Base-by-base conservation (phyloP, 2,888 invertebrate species). In the Linnaemya tessellans region DNA sequence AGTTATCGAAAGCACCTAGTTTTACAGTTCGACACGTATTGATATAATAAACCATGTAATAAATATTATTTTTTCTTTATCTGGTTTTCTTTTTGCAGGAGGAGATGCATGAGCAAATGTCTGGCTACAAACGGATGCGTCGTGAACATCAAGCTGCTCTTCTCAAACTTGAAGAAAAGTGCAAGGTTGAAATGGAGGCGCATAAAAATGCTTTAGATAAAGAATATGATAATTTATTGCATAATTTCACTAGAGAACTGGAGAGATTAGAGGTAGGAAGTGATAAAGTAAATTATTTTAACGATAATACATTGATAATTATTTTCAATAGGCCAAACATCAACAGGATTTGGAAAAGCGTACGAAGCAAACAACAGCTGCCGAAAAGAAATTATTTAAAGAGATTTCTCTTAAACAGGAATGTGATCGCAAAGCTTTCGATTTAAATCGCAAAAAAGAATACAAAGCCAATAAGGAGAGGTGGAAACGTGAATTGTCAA, bases 81-180 rank as follows among this genome's bases (percentile, higher is more conserved):
- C 64, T 58, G 41, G 7, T 71, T 11, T n/a, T 74, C n/a, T 84
- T 30, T 38, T 80, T 88, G 51, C 80, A 92, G 92, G 97, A 99
- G 94, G 99, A 99, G 93, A 98, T 99, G 97, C 97, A 98, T 93
- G 99, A 99, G 93, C 99, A 99, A 94, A 99, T 99, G 98, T 97
- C 98, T 74, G 98, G 98, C 25, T 99, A 99, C 93, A 99, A 99
- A 93, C 95, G 99, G 87, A 98, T 99, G 97, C 95, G 99, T 86
- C 95, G 98, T 87, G 98, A 98, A 92, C 99, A 99, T 93, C 99
- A 99, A 93, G 97, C 98, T 88, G 98, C 98, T 88, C 94, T 99
- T 90, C 94, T 96, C 67, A 97, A 98, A 94, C 94, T 99, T 89
- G 99, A 99, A 93, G 98, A 98, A 92, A 96, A 97, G 90, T 98